Conservation (phyloP, 2,113 vertebrate genomes). For the Cygnus atratus region DNA sequence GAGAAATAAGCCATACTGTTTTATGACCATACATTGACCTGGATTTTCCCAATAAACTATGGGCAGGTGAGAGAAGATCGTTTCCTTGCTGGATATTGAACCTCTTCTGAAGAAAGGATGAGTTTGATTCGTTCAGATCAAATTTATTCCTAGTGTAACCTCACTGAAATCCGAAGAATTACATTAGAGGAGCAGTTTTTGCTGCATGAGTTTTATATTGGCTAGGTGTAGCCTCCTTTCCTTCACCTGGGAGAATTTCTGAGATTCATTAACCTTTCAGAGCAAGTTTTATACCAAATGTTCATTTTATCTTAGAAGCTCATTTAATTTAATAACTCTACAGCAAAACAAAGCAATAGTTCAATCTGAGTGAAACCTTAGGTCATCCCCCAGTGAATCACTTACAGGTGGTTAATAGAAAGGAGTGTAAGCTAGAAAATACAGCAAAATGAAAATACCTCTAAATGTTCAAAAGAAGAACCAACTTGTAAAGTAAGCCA, state of each 20-base stretch:
- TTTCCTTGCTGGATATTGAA: neutral
- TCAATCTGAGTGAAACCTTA: neutral
- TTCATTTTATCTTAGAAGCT: neutral
- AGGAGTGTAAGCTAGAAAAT: neutral
- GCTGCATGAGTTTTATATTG: neutral
- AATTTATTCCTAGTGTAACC: neutral
- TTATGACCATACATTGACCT: neutral
- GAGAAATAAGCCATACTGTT: neutral
- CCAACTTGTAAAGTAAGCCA: neutral
- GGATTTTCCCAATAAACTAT: neutral
- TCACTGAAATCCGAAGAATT: neutral
- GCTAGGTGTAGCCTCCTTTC: neutral
- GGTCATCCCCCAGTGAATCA: neutral
- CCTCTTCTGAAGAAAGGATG: neutral
- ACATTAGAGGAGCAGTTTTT: neutral
- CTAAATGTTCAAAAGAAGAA: neutral
- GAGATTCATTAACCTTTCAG: conserved; percentile 32
- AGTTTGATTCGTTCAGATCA: neutral
- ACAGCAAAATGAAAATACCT: neutral
- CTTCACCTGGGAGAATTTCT: neutral
- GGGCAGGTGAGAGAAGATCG: neutral
- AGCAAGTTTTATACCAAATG: neutral
- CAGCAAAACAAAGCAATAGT: conserved; percentile 25
- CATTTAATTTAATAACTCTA: conserved; percentile 13
- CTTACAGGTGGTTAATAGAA: neutral